phyloP scores from a whole-genome alignment of 2,113 vertebrate species.

The Platysteira castanea region DNA sequence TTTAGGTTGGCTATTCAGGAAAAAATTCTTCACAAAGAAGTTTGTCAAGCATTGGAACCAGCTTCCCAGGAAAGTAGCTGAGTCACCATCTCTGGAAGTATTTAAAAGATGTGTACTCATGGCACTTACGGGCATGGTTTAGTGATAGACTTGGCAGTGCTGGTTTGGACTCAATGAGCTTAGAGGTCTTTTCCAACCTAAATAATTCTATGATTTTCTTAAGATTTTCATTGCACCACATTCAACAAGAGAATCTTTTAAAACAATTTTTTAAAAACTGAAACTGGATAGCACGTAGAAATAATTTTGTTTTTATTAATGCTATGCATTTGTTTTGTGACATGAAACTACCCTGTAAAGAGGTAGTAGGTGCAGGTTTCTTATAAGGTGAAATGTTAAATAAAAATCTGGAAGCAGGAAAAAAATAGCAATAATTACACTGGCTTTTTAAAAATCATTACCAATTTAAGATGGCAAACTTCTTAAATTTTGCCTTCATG shows the following conservation, averaged over 20 bases:
- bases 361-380: background rate
- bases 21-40: background rate
- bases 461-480: background rate
- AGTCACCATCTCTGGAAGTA: background rate
- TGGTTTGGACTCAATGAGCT: background rate
- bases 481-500: background rate
- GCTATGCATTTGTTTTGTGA: background rate
- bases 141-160: background rate
- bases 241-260: background rate
- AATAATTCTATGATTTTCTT: background rate
- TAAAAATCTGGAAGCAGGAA: background rate
- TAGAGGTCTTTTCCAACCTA: background rate
- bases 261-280: background rate
- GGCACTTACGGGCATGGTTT: background rate
- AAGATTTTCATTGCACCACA: background rate
- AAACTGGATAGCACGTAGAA: background rate
- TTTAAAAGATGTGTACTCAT: background rate
- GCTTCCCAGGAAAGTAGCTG: background rate
- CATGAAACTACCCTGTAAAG: background rate
- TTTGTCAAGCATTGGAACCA: background rate
- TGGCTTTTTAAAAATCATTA: background rate
- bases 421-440: background rate
- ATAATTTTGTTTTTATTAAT: background rate
- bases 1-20: background rate
- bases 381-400: background rate